Evolutionary conservation across 2,888 invertebrate genomes (phyloP).

Genomic region (Holacanthella duospinosa): DNA sequence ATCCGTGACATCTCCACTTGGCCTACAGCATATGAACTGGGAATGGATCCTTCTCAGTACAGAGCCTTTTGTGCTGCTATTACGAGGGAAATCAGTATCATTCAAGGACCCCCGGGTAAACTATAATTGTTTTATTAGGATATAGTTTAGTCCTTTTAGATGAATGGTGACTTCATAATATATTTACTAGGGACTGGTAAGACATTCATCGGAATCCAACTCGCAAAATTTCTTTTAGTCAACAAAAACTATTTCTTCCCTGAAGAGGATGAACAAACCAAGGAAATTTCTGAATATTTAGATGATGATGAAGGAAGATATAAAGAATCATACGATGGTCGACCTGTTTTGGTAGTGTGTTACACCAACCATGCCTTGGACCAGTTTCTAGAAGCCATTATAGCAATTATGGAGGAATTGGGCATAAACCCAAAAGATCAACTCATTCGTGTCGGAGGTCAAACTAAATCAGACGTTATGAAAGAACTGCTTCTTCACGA

Average conservation of each 20-base stretch:
- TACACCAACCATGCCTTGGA: slow-evolving; percentile 80
- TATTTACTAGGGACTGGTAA: slow-evolving; percentile 45
- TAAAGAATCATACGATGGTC: too few species aligned
- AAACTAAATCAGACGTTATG: slow-evolving; percentile 52
- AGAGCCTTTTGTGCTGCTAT: slow-evolving; percentile 41
- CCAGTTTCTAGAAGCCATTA: slow-evolving; percentile 65
- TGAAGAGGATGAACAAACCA: too few species aligned
- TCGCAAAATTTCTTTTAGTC: slow-evolving; percentile 55
- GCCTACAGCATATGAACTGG: slow-evolving; percentile 35
- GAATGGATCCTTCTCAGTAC: slow-evolving; percentile 42
- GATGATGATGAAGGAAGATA: too few species aligned
- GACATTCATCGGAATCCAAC: slow-evolving; percentile 50
- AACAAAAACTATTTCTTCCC: slow-evolving; percentile 42
- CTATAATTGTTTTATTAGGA: too few species aligned
- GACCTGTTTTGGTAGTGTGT: slow-evolving; percentile 64
- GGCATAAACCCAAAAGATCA: slow-evolving; percentile 43
- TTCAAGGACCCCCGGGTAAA: slow-evolving; percentile 44
- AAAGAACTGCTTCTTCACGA: slow-evolving; percentile 34
- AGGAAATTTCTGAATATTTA: too few species aligned
- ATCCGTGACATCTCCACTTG: slow-evolving; percentile 19
- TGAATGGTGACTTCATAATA: too few species aligned
- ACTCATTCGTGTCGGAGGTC: slow-evolving; percentile 59
- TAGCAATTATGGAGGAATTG: slow-evolving; percentile 40
- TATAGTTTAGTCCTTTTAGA: too few species aligned
- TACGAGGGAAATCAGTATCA: slow-evolving; percentile 41